These are phyloP conservation scores for Macrophya annulata DNA, from an alignment of 2,888 invertebrate genomes.

Conservation along the genomic window DNA sequence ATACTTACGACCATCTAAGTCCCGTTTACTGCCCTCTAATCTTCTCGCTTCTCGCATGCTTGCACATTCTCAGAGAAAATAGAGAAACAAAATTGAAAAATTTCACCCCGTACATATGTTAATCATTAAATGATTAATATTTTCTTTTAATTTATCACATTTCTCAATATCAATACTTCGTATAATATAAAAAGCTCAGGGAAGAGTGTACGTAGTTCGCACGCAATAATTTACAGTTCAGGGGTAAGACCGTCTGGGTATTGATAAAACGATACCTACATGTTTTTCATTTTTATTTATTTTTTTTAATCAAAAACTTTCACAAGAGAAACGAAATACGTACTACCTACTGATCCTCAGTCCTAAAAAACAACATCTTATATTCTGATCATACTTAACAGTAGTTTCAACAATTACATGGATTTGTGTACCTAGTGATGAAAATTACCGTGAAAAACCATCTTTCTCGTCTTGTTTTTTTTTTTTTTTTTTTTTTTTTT, in stretches of 20 bases:
- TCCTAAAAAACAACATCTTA: too few relatives aligned
- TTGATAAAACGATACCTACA: background rate
- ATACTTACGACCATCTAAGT: background rate
- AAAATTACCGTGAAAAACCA: too few relatives aligned
- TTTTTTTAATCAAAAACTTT: too few relatives aligned
- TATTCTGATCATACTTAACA: too few relatives aligned
- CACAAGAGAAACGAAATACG: too few relatives aligned
- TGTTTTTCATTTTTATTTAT: background rate
- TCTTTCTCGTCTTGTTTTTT: background rate
- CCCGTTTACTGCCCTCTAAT: conserved; percentile 40
- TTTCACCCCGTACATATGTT: background rate
- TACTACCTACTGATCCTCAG: too few relatives aligned
- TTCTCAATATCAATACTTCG: background rate
- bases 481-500: background rate
- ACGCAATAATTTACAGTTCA: background rate
- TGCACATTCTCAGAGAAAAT: background rate
- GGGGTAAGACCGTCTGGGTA: background rate
- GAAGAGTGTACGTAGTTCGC: background rate
- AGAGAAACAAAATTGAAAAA: background rate
- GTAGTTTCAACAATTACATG: too few relatives aligned
- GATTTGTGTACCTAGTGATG: too few relatives aligned
- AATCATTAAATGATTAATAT: background rate
- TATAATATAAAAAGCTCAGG: background rate
- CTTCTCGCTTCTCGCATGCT: conserved; percentile 6
- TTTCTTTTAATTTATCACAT: background rate